phyloP scores from a whole-genome alignment of 2,888 invertebrate species.

The Harpalus rufipes region DNA sequence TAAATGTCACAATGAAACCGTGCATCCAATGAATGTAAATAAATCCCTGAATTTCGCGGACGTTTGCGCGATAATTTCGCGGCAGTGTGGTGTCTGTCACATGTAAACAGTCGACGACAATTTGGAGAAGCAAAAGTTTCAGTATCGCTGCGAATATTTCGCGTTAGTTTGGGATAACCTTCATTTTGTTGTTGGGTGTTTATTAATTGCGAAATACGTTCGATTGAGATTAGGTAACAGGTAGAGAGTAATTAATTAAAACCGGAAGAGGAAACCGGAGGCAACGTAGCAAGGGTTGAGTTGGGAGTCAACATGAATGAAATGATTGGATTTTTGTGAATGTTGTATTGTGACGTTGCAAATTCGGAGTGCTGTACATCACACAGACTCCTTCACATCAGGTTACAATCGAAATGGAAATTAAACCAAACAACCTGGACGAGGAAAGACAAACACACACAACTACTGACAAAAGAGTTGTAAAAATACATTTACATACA shows the following conservation, averaged over 20 bases:
- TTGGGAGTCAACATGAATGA: slow-evolving; percentile 32
- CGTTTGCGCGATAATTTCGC: no score
- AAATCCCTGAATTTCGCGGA: no score
- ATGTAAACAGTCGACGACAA: no score
- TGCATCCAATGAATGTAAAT: no score
- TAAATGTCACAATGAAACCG: no score
- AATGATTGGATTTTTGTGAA: slow-evolving; percentile 67
- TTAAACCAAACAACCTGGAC: slow-evolving; percentile 73
- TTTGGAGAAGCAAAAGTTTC: no score
- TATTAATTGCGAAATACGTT: slow-evolving; percentile 36
- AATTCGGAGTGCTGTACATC: slow-evolving; percentile 66
- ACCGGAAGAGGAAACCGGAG: slow-evolving; percentile 5
- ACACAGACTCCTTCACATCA: slow-evolving; percentile 66
- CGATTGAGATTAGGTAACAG: slow-evolving; percentile 28
- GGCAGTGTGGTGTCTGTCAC: no score
- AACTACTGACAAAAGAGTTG: slow-evolving; percentile 76
- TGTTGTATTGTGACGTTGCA: slow-evolving; percentile 76
- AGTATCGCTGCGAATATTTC: no score
- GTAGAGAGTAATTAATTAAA: slow-evolving; percentile 35
- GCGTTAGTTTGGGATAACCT: no score
- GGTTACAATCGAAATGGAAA: slow-evolving; percentile 67
- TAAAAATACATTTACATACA: slow-evolving; percentile 76
- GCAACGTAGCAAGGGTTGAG: not conserved
- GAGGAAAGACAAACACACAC: slow-evolving; percentile 74
- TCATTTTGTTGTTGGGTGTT: not conserved